Base-by-base conservation (phyloP, 1,140 invertebrate genomes). In the Holotrichia oblita region DNA sequence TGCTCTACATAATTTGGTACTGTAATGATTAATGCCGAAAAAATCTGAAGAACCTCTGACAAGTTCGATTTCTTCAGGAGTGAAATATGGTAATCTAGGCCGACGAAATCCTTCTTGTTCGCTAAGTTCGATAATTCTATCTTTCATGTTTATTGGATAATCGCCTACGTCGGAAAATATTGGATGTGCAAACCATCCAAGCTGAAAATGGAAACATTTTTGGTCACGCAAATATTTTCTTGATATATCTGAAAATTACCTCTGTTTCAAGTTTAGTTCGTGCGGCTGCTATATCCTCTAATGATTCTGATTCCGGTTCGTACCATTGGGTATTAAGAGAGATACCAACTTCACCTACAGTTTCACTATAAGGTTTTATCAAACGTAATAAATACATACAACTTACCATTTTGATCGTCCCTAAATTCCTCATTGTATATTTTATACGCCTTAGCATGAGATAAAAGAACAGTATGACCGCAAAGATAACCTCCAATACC, bases 161-260 rank as follows among this genome's bases (percentile, higher is more conserved):
- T 92, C 90, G 12, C 92, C 92, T 2, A 87, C 76, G 27, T 86
- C 80, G 0, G 89, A 89, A 82, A 89, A 92, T 48, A 92, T 90
- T 0, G 92, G 91, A 83, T 93, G 85, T 0, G 90, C 89, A 75
- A 89, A 90, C 91, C 91, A 93, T 9, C 93, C 93, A 55, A 89
- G 87, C 89, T 91, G 82, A 61, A 87, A 87, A 22, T 6, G 20
- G 12, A 34, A 27, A 20, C 48, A 76, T 74, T 74, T 34, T 40
- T 12, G 9, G 0, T 10, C 12, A 40, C 14, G n/a, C 0, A 42
- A 12, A 14, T 48, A 10, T 10, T n/a, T 12, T 48, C n/a, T 14
- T 3, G 4, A 48, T 9, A 14, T 48, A 4, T 48, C 12, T 48
- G 3, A 4, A 3, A 3, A 89, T 91, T 77, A 84, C 83, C 14